Evolutionary conservation across 2,888 invertebrate genomes (phyloP).

Genomic region (Sesamia inferens): DNA sequence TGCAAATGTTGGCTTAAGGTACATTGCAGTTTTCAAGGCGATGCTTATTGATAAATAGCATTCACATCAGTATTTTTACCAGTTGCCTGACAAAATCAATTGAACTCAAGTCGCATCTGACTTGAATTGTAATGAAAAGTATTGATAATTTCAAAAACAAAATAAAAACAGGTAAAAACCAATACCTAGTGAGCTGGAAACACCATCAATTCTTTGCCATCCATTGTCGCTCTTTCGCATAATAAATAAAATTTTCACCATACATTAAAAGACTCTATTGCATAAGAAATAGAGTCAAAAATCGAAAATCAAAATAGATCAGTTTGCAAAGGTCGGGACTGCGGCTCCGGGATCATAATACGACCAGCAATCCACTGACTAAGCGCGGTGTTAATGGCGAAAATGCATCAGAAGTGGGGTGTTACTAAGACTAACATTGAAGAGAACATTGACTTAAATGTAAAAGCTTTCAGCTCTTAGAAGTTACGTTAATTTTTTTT

Average conservation of each 20-base stretch:
- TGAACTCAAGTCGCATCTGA: neutral
- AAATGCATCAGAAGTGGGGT: constrained; percentile 44
- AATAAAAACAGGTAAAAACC: constrained; percentile 18
- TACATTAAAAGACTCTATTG: constrained; percentile 20
- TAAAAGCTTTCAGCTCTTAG: constrained; percentile 7
- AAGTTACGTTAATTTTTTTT: neutral
- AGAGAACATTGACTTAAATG: constrained; percentile 19
- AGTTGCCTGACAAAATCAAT: neutral
- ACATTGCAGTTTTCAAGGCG: neutral
- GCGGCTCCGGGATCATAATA: constrained; percentile 40
- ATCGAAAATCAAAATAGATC: constrained; percentile 13
- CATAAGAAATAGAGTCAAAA: constrained; percentile 16
- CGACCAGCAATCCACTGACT: constrained; percentile 33
- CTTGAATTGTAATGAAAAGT: neutral
- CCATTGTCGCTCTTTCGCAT: constrained; percentile 29
- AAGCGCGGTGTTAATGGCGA: constrained; percentile 40
- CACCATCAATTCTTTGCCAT: constrained; percentile 25
- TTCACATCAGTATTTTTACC: neutral
- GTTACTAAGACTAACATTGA: constrained; percentile 19
- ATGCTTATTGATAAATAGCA: neutral
- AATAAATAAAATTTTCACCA: constrained; percentile 14
- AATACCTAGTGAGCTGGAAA: constrained; percentile 23
- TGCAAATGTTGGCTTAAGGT: neutral
- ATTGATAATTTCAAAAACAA: neutral
- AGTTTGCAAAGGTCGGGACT: constrained; percentile 22